Evolutionary conservation across 1,140 invertebrate genomes (phyloP), one percentile per base, ranked within the genome.

Genomic region (Druon quercuslanigerum): DNA sequence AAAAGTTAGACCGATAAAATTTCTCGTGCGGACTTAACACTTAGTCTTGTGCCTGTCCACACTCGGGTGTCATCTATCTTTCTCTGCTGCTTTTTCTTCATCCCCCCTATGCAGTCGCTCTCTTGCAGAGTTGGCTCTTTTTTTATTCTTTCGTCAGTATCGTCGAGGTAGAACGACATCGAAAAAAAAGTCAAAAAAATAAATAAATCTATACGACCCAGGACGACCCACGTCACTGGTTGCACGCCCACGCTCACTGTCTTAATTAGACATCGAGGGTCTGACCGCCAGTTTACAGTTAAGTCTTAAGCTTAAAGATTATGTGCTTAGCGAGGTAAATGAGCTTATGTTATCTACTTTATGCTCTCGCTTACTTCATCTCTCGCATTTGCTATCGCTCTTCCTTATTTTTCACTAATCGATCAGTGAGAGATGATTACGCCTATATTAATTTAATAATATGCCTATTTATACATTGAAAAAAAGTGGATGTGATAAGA

Each of bases 171-270:
- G 60, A 33, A 66, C 60, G 33, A 66, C 79, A 76, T 74, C 73
- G 71, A 50, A 50, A 74, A 40, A 54, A 76, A 40, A 66, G 71
- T 79, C 57, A 75, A 80, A 71, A 71, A 74, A 74, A 71, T 51
- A 71, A 52, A 70, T 54, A 73, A 46, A 9, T 46, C 9, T 46
- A 46, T 46, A 72, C 56, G 51, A 33, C 57, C 57, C 66, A 17
- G 57, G 70, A 52, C 70, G 51, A 76, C 74, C 60, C 57, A 71
- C 74, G 74, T 76, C 51, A 54, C 40, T 51, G 57, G 33, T 85
- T 79, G 79, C 79, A 85, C 84, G 82, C 83, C 84, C 80, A 85
- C 84, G 83, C 77, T 78, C 77, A 71, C 77, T 75, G 82, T 85
- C 84, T 83, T 84, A 85, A 85, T 85, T 84, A 85, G 81, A 72